Conservation (phyloP, 2,888 invertebrate genomes). For the Busseola fusca region DNA sequence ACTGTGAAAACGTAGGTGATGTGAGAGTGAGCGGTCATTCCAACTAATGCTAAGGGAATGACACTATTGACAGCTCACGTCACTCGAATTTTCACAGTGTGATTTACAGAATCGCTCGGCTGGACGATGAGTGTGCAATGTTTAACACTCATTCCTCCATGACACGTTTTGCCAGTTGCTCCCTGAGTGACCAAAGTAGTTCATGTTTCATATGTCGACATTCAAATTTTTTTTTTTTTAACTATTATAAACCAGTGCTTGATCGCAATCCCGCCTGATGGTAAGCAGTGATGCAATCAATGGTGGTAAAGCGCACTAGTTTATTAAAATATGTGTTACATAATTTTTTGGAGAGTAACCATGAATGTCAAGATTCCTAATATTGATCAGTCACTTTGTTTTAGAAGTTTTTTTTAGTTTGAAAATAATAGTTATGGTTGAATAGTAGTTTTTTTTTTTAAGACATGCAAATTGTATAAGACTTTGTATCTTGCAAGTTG, state of each 20-base stretch:
- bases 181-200: constrained; percentile 13
- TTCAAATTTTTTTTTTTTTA: too few species aligned
- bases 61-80: too few species aligned
- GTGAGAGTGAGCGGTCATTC: too few species aligned
- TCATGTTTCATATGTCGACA: constrained; percentile 5
- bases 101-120: too few species aligned
- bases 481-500: background rate
- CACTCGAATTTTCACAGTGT: too few species aligned
- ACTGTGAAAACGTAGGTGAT: too few species aligned
- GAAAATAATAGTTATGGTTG: background rate
- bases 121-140: background rate
- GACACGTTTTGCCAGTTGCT: constrained; percentile 1
- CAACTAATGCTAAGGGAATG: too few species aligned
- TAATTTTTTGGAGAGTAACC: background rate
- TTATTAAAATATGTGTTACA: too few species aligned
- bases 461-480: background rate
- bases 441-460: background rate
- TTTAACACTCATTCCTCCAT: background rate
- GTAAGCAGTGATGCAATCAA: too few species aligned
- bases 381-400: background rate
- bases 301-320: too few species aligned
- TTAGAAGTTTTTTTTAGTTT: background rate
- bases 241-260: too few species aligned
- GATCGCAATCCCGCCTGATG: too few species aligned
- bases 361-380: background rate